Evolutionary conservation across 2,888 invertebrate species (phyloP).

Genomic region (Rotaria sp.): DNA sequence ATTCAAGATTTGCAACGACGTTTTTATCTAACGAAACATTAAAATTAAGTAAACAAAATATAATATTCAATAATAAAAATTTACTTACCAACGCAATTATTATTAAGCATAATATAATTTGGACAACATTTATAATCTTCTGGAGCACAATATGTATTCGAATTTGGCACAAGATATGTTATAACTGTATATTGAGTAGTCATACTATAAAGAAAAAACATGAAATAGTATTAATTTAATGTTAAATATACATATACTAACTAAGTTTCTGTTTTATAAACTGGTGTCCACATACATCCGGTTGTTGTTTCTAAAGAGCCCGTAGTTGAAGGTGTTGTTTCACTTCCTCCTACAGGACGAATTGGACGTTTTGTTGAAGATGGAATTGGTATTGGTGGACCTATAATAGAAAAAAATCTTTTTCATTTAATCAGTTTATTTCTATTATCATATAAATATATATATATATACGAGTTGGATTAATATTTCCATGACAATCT

Average conservation of each 20-base stretch:
- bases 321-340: background rate
- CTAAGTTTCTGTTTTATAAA: background rate
- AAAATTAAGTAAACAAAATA: background rate
- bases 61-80: background rate
- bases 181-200: background rate
- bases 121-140: conserved; percentile 10
- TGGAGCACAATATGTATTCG: background rate
- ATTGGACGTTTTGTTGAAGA: background rate
- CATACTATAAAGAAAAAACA: background rate
- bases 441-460: too few species aligned
- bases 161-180: conserved; percentile 17
- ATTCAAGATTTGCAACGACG: background rate
- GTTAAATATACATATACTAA: background rate
- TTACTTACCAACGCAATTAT: conserved; percentile 19
- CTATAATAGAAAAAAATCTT: background rate
- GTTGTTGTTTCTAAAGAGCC: background rate
- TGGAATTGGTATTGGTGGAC: background rate
- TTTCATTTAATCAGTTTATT: background rate
- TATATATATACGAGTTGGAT: background rate
- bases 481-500: background rate
- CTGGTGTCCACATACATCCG: background rate
- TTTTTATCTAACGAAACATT: background rate
- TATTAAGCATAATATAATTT: background rate
- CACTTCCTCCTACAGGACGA: too few species aligned
- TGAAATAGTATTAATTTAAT: background rate